Evolutionary conservation across 2,888 invertebrate genomes (phyloP), one percentile per base, ranked within the genome.

Genomic region (Anoplius nigerrimus): DNA sequence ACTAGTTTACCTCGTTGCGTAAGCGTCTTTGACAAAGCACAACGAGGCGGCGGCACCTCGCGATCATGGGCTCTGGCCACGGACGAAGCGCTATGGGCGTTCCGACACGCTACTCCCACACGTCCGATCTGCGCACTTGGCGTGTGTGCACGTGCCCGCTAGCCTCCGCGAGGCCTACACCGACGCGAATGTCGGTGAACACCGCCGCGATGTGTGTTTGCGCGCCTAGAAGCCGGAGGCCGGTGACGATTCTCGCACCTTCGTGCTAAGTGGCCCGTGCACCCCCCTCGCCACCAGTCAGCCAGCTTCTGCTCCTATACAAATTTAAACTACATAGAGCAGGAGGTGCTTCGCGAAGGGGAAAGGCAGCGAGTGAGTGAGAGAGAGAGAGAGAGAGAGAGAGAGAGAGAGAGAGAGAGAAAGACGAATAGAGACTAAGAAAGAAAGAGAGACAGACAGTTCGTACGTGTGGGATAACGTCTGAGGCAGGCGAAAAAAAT

Each of bases 241-340:
- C 87, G 84, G 88, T 89, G 88, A 88, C 86, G 88, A 88, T 89
- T 89, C 88, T 88, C 87, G 78, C 88, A 89, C 88, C 86, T 88
- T 73, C 66, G 79, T 85, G 88, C 86, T 89, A 89, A 89, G 88
- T 88, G 88, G 83, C 80, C 54, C 83, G 86, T 78, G 74, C 81
- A 78, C 82, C 83, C 82, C 83, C 82, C 83, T 84, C 84, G 78
- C 82, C 81, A 78, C 79, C 75, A 79, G 78, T 79, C 82, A 69
- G 75, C 74, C 77, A 81, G 86, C 87, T 87, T 86, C 87, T 86
- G 87, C 87, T 86, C 85, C 87, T 87, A 86, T 87, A 88, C 87
- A 87, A 88, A 88, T 88, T 87, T 84, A 84, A 85, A 86, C 85
- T 85, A 81, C 84, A 80, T 80, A 79, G 79, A 78, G 71, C 80